Evolutionary conservation across 2,888 invertebrate species (phyloP), one percentile per base, ranked within the genome.

Genomic region (Epinotia brunnichana): DNA sequence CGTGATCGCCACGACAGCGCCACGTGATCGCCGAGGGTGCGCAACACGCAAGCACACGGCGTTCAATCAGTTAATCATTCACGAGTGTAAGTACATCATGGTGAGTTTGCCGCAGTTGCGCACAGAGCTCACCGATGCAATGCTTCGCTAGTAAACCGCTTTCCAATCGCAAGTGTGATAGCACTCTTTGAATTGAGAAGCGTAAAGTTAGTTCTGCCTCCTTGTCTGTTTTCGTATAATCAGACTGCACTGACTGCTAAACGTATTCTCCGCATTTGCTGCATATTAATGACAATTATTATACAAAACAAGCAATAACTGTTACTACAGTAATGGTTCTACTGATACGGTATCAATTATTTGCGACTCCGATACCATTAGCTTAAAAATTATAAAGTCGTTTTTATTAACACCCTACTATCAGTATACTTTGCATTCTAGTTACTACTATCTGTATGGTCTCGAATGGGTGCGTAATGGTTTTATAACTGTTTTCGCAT

Each of bases 261-360:
- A 10, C 17, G 11, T 35, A 17, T 17, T 3, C 17, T 35, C 59
- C 39, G 17, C 39, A 59, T n/a, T 17, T 39, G 17, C 17, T 39
- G 35, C n/a, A 3, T 59, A 59, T 35, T 59, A 59, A 39, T 39
- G 59, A 17, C 29, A 41, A 21, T 2, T 60, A 60, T 7, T 13
- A 61, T 19, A 61, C 24, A 15, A n/a, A 35, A 13, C n/a, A 29
- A 57, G 10, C 53, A 9, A 53, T 53, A 53, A 53, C 19, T 53
- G 19, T 3, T 19, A 19, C 53, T 10, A 7, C 77, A 76, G 74
- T 76, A 82, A 80, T 77, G 76, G 73, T 74, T 69, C 69, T 68
- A 35, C 69, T 79, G 85, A 88, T 86, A 85, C 62, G 61, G 71
- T 85, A 87, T 88, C 87, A 78, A 60, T 74, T 82, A 88, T 87